A percentile compares a stretch with the other conserved stretches of the same genome.
These are phyloP conservation scores for Avahi laniger DNA, from an alignment of 2,797 vertebrate species.

Conservation along the genomic window DNA sequence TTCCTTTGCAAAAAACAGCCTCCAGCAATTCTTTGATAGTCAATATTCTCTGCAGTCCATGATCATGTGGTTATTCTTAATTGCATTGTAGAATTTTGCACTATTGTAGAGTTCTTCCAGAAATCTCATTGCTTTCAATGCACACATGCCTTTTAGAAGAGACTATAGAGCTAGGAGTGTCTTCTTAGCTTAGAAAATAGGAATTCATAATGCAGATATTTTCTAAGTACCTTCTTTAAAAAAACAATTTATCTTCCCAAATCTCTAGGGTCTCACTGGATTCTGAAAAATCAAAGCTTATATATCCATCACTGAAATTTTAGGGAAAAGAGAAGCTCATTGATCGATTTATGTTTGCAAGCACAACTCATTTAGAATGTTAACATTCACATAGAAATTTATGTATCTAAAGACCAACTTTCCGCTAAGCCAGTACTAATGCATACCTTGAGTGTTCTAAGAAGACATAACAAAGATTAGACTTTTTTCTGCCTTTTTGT, in stretches of 20 bases:
- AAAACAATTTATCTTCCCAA: not conserved
- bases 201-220: not conserved
- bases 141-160: not conserved
- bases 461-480: not conserved
- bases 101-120: not conserved
- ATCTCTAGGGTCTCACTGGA: not conserved
- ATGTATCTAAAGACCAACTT: not conserved
- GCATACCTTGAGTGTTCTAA: not conserved
- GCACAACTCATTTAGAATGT: not conserved
- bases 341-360: not conserved
- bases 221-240: not conserved
- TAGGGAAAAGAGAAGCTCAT: not conserved
- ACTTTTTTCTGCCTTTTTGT: not conserved
- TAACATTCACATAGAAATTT: not conserved
- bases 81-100: not conserved
- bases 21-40: constrained; percentile 16
- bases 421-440: not conserved
- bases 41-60: not conserved
- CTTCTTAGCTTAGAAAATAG: not conserved
- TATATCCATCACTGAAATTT: not conserved
- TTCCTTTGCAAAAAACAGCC: constrained; percentile 19
- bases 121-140: constrained; percentile 29
- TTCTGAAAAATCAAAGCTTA: constrained; percentile 24
- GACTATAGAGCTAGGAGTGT: not conserved
- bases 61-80: constrained; percentile 21